A percentile compares a stretch with the other conserved stretches of the same genome.
phyloP scores from a whole-genome alignment of 1,140 invertebrate species.

The Drosophila mauritiana region DNA sequence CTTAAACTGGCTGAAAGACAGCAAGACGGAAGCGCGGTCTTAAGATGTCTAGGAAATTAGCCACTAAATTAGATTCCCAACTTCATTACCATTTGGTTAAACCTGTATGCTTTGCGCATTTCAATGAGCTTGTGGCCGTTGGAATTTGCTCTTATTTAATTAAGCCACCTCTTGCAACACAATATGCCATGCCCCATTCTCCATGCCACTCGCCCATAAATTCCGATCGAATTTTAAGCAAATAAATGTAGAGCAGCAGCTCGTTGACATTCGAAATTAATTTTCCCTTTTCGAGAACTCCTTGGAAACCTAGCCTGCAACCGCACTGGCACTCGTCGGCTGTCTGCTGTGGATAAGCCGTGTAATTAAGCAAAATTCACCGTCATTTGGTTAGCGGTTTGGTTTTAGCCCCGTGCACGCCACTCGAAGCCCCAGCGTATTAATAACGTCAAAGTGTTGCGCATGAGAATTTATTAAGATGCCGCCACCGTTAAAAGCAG shows the following conservation, averaged over 20 bases:
- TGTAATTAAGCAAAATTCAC: constrained; percentile 51
- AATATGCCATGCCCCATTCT: no score
- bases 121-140: constrained; percentile 39
- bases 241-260: constrained; percentile 25
- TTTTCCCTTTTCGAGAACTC: constrained; percentile 28
- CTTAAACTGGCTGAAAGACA: constrained; percentile 19
- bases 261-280: constrained; percentile 56
- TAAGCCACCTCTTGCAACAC: constrained; percentile 47
- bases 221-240: constrained; percentile 58
- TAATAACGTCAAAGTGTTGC: constrained; percentile 80
- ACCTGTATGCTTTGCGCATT: constrained; percentile 39
- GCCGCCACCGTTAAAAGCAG: constrained; percentile 53
- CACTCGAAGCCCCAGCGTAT: constrained; percentile 48
- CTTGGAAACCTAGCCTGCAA: background rate
- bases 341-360: constrained; percentile 41
- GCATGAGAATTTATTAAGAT: constrained; percentile 76
- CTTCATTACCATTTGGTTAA: constrained; percentile 56
- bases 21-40: constrained; percentile 19
- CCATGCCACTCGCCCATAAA: constrained; percentile 20
- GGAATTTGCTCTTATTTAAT: constrained; percentile 71
- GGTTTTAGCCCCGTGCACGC: constrained; percentile 64
- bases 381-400: constrained; percentile 57
- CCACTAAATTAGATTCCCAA: constrained; percentile 42
- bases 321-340: constrained; percentile 32
- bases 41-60: constrained; percentile 56